These are phyloP conservation scores for Colinus virginianus DNA, from an alignment of 2,113 vertebrate genomes.

Conservation along the genomic window DNA sequence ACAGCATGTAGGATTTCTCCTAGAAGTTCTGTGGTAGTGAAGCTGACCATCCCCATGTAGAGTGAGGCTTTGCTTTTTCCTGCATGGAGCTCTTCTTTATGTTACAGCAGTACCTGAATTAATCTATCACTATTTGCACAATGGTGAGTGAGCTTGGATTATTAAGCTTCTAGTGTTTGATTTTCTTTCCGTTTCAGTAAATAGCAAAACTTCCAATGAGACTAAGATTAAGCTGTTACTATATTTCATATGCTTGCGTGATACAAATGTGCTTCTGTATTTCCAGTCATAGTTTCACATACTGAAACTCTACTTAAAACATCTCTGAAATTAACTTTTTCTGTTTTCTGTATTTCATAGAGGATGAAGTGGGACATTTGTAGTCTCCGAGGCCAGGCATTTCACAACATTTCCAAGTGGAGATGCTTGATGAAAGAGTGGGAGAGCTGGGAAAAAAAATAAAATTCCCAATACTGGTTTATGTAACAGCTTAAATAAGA, in stretches of 20 bases:
- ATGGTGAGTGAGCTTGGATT: background rate
- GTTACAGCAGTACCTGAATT: background rate
- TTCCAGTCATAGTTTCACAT: background rate
- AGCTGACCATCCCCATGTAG: background rate
- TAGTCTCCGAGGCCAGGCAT: background rate
- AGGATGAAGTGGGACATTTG: background rate
- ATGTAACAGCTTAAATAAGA: background rate
- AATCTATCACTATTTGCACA: constrained; percentile 24
- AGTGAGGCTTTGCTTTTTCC: background rate
- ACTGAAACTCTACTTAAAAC: background rate
- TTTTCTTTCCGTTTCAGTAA: constrained; percentile 45
- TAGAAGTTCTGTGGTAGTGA: background rate
- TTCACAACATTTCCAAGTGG: background rate
- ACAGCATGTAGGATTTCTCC: background rate
- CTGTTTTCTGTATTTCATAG: background rate
- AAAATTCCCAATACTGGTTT: background rate
- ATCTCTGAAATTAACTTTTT: background rate
- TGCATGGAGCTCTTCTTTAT: rapidly evolving
- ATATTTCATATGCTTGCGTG: constrained; percentile 43
- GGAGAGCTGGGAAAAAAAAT: background rate
- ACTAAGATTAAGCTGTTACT: constrained; percentile 51
- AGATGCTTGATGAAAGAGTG: background rate
- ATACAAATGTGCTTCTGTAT: background rate
- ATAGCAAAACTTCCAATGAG: constrained; percentile 45
- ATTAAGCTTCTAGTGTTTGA: constrained; percentile 34